Evolutionary conservation across 2,888 invertebrate genomes (phyloP).

Genomic region (Ethmia dodecea): DNA sequence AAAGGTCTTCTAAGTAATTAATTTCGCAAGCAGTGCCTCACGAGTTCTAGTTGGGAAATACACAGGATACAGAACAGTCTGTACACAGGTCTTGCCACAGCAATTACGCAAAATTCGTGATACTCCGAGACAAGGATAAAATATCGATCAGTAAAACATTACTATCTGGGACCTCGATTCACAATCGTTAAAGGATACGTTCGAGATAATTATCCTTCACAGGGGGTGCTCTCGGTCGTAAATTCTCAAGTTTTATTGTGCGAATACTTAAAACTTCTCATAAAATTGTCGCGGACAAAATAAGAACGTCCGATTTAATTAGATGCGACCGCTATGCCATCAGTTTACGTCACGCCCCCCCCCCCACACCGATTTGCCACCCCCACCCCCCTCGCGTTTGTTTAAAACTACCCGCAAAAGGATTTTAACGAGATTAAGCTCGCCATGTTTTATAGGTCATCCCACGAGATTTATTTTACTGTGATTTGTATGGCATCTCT

Average conservation of each 20-base stretch:
- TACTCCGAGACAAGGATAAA: conserved; percentile 27
- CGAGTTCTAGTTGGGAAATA: conserved; percentile 23
- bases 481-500: conserved; percentile 61
- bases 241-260: conserved; percentile 56
- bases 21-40: conserved; percentile 20
- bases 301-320: conserved; percentile 64
- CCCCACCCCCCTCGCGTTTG: conserved; percentile 30
- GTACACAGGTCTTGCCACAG: conserved; percentile 11
- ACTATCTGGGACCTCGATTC: conserved; percentile 29
- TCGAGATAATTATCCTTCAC: conserved; percentile 53
- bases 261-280: conserved; percentile 52
- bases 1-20: conserved; percentile 22
- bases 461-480: conserved; percentile 61
- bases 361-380: conserved; percentile 14
- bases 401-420: conserved; percentile 64
- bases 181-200: conserved; percentile 42
- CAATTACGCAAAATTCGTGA: conserved; percentile 27
- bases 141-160: conserved; percentile 29
- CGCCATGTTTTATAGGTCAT: conserved; percentile 66
- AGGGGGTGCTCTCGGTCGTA: conserved; percentile 45
- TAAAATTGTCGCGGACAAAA: conserved; percentile 62
- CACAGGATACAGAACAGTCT: conserved; percentile 19
- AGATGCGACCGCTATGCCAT: conserved; percentile 49
- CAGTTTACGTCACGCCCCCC: conserved; percentile 29
- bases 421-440: conserved; percentile 67